Conservation (phyloP, 2,113 vertebrate species). For the Chloropsis hardwickii region DNA sequence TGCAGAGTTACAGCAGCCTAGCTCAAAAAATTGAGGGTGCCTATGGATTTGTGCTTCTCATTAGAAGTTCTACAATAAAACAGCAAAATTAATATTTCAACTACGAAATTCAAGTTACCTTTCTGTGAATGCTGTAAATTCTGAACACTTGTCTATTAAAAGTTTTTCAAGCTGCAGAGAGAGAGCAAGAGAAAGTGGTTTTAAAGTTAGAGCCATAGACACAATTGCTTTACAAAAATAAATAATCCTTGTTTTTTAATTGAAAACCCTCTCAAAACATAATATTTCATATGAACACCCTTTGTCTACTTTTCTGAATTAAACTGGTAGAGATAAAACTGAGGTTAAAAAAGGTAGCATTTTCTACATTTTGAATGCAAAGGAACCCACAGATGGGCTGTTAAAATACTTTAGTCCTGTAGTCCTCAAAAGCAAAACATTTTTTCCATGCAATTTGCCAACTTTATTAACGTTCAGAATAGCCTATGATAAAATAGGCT, state of each 20-base stretch:
- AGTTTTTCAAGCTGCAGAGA: conserved; percentile 84
- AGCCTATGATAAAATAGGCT: neutral
- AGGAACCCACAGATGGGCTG: neutral
- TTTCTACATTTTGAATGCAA: neutral
- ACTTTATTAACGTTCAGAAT: neutral
- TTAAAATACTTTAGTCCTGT: neutral
- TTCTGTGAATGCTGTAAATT: conserved; percentile 90
- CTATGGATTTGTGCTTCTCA: neutral
- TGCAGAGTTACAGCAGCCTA: neutral
- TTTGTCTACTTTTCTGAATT: neutral
- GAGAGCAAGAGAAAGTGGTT: neutral
- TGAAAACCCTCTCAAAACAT: neutral
- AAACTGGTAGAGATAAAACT: neutral
- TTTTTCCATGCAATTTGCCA: neutral
- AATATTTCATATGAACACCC: neutral
- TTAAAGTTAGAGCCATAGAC: neutral
- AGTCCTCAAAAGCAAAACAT: neutral
- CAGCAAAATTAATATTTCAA: neutral
- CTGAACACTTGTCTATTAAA: conserved; percentile 89
- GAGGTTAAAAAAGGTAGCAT: neutral
- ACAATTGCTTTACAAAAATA: neutral
- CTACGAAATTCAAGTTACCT: conserved; percentile 74
- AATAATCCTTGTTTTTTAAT: neutral
- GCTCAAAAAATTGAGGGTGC: neutral
- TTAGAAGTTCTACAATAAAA: neutral